phyloP scores from a whole-genome alignment of 2,888 invertebrate species.

The Dicyrtomina minuta region DNA sequence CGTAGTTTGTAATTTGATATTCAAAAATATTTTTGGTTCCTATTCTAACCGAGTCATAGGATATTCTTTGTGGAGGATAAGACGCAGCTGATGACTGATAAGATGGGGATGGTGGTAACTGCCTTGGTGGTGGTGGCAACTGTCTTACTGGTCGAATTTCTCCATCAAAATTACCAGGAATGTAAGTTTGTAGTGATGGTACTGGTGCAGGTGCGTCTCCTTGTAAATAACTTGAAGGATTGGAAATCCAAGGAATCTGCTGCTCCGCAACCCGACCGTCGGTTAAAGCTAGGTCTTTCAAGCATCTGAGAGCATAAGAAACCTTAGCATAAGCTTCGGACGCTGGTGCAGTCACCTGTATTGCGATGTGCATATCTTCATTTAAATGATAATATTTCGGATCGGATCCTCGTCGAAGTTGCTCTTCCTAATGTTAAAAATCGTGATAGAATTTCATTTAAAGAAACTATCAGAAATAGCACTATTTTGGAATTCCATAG shows the following conservation, averaged over 20 bases:
- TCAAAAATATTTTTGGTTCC: too few relatives aligned
- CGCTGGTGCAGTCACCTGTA: conserved; percentile 82
- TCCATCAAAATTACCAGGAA: too few relatives aligned
- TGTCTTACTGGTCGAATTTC: not conserved
- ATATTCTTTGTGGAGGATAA: conserved; percentile 10
- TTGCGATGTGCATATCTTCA: conserved; percentile 85
- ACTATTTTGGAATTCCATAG: too few relatives aligned
- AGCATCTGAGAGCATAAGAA: conserved; percentile 39
- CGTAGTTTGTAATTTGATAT: too few relatives aligned
- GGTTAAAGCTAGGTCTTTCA: conserved; percentile 52
- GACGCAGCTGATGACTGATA: not conserved
- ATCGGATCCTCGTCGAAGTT: conserved; percentile 76
- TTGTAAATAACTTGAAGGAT: conserved; percentile 25
- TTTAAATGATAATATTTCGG: conserved; percentile 84
- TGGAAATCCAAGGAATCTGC: conserved; percentile 69
- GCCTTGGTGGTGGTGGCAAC: conserved; percentile 24
- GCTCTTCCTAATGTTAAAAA: conserved; percentile 69
- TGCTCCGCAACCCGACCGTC: conserved; percentile 62
- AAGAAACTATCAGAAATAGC: too few relatives aligned
- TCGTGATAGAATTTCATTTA: too few relatives aligned
- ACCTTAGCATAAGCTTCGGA: conserved; percentile 76
- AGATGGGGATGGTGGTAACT: too few relatives aligned
- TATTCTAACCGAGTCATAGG: conserved; percentile 21
- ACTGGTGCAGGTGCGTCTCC: not conserved
- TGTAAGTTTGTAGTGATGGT: not conserved